Percentiles rank a stretch among this genome's conserved stretches.
These are phyloP conservation scores for Chaetodon auriga DNA, from an alignment of 2,113 vertebrate genomes.

Conservation along the genomic window DNA sequence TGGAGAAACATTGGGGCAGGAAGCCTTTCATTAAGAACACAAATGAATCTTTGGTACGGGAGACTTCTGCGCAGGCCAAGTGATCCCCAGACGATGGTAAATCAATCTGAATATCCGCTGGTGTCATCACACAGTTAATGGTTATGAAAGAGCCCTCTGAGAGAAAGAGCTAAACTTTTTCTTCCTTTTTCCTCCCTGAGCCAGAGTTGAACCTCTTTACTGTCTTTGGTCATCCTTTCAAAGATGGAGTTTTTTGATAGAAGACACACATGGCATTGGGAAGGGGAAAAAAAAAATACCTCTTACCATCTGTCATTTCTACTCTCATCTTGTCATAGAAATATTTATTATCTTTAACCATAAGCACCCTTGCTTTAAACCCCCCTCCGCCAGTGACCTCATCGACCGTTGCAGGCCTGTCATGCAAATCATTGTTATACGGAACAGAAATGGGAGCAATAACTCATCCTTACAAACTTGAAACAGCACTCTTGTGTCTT, in stretches of 20 bases:
- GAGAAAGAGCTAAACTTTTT: constrained; percentile 52
- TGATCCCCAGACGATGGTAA: constrained; percentile 74
- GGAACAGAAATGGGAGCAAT: constrained; percentile 32
- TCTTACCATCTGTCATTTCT: constrained; percentile 61
- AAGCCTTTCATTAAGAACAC: constrained; percentile 79
- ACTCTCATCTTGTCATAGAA: constrained; percentile 62
- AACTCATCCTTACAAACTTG: constrained; percentile 54
- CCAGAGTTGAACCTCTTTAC: constrained; percentile 54
- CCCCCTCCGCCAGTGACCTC: constrained; percentile 65
- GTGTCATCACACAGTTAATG: constrained; percentile 82
- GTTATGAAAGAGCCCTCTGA: constrained; percentile 79
- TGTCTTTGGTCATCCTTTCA: constrained; percentile 47
- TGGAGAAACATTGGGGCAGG: constrained; percentile 71
- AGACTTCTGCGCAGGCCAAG: constrained; percentile 61
- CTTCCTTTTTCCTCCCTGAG: constrained; percentile 31
- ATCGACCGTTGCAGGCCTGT: constrained; percentile 43
- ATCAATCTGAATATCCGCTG: constrained; percentile 84
- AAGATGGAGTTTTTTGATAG: constrained; percentile 49
- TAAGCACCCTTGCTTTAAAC: constrained; percentile 56
- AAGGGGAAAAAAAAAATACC: constrained; percentile 25
- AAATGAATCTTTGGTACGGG: constrained; percentile 79
- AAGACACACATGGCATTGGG: constrained; percentile 67
- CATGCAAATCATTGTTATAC: constrained; percentile 69
- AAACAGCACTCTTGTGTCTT: constrained; percentile 52
- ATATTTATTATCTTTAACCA: constrained; percentile 72